Evolutionary conservation across 1,140 invertebrate genomes (phyloP).

Genomic region (Plutomurus gul): DNA sequence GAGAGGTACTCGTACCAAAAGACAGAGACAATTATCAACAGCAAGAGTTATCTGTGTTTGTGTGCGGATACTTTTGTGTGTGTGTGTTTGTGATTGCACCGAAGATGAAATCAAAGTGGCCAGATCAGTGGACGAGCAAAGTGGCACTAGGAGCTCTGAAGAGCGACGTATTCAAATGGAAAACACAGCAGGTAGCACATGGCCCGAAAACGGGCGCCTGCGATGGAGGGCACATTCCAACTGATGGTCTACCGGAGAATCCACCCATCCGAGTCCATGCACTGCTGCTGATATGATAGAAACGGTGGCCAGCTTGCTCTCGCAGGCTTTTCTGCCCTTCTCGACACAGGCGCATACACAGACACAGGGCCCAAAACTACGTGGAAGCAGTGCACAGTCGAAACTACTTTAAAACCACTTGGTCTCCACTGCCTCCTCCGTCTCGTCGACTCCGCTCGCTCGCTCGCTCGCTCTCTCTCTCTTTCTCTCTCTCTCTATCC

Average conservation of each 20-base stretch:
- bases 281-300: not conserved
- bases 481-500: slow-evolving; percentile 36
- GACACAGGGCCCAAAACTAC: not conserved
- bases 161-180: not conserved
- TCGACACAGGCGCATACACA: slow-evolving; percentile 6
- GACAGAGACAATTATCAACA: no score
- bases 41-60: not conserved
- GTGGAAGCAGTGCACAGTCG: not conserved
- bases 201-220: slow-evolving; percentile 26
- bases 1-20: no score
- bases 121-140: not conserved
- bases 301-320: not conserved
- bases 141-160: not conserved
- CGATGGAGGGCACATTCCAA: slow-evolving; percentile 46
- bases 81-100: not conserved
- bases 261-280: slow-evolving; percentile 14
- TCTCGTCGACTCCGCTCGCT: not conserved
- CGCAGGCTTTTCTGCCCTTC: not conserved
- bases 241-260: slow-evolving; percentile 2
- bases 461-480: not conserved
- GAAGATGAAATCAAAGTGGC: not conserved
- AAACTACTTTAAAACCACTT: slow-evolving; percentile 14
- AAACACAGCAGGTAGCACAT: slow-evolving; percentile 8
- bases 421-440: slow-evolving; percentile 14
- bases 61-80: not conserved